Percentiles rank a stretch among this genome's conserved stretches.
phyloP scores from a whole-genome alignment of 1,140 invertebrate species.

The Sitophilus oryzae region DNA sequence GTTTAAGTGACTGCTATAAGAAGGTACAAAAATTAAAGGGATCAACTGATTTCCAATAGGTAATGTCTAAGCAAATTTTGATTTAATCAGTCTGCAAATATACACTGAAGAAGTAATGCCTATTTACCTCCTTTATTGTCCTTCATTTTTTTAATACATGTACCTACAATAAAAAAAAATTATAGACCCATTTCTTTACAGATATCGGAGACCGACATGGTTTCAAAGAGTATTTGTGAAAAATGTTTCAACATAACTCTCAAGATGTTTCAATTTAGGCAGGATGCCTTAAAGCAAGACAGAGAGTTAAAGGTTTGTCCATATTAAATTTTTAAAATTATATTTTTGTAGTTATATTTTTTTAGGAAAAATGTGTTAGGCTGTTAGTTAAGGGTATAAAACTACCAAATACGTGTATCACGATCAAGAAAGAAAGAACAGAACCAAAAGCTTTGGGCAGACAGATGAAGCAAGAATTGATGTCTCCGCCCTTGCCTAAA shows the following conservation, averaged over 20 bases:
- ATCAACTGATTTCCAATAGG: too few species aligned
- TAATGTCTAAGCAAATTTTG: too few species aligned
- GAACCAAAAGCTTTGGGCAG: background rate
- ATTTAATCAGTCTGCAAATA: too few species aligned
- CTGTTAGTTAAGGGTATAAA: slow-evolving; percentile 7
- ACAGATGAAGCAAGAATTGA: too few species aligned
- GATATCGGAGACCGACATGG: slow-evolving; percentile 16
- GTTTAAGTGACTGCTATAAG: too few species aligned
- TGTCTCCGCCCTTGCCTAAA: too few species aligned
- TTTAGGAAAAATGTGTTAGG: slow-evolving; percentile 7
- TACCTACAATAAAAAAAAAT: too few species aligned
- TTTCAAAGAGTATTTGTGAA: slow-evolving; percentile 26
- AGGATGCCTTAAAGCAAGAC: slow-evolving; percentile 20
- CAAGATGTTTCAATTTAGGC: slow-evolving; percentile 20
- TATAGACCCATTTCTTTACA: too few species aligned
- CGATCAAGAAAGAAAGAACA: slow-evolving; percentile 9
- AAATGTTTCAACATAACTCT: slow-evolving; percentile 17
- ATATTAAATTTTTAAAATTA: slow-evolving; percentile 1
- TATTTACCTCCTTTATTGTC: too few species aligned
- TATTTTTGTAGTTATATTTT: slow-evolving; percentile 9
- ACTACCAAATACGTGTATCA: slow-evolving; percentile 10
- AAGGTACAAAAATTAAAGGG: too few species aligned
- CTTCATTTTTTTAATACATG: too few species aligned
- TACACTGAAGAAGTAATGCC: too few species aligned
- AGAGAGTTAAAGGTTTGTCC: slow-evolving; percentile 17